phyloP scores from a whole-genome alignment of 2,888 invertebrate genomes.

The Hedychridium roseum region DNA sequence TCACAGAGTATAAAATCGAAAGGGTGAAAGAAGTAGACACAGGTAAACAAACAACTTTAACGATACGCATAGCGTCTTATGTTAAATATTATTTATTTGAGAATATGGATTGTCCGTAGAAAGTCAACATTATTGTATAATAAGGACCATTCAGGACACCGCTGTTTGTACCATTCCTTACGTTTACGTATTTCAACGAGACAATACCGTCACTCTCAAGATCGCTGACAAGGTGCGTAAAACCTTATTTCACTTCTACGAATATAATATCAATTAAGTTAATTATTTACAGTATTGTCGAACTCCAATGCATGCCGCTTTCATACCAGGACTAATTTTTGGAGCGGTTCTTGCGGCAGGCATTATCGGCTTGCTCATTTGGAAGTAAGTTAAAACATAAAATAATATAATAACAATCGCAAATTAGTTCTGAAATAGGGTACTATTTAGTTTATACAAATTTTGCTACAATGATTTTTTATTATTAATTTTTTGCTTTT shows the following conservation, averaged over 20 bases:
- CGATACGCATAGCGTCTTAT: too few relatives aligned
- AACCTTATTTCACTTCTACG: not conserved
- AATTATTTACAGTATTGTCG: slow-evolving; percentile 35
- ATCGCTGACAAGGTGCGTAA: slow-evolving; percentile 39
- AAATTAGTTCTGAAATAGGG: not conserved
- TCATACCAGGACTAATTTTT: slow-evolving; percentile 35
- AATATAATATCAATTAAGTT: not conserved
- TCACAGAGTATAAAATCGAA: slow-evolving; percentile 29
- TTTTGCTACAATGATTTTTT: not conserved
- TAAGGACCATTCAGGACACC: slow-evolving; percentile 27
- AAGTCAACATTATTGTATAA: slow-evolving; percentile 43
- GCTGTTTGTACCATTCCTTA: slow-evolving; percentile 40
- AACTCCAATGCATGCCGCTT: slow-evolving; percentile 38
- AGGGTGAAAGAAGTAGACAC: slow-evolving; percentile 30
- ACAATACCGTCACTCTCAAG: slow-evolving; percentile 38
- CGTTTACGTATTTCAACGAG: slow-evolving; percentile 40
- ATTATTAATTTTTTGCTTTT: slow-evolving; percentile 1
- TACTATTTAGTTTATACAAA: not conserved
- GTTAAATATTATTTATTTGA: too few relatives aligned
- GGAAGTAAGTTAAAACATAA: slow-evolving; percentile 43
- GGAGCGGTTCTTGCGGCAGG: slow-evolving; percentile 36
- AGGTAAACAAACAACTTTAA: too few relatives aligned
- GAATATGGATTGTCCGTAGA: too few relatives aligned
- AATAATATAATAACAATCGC: not conserved
- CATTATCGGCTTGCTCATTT: slow-evolving; percentile 39